A percentile compares a stretch with the other conserved stretches of the same genome.
Evolutionary conservation across 2,888 invertebrate species (phyloP).

Genomic region (Euphydryas editha): DNA sequence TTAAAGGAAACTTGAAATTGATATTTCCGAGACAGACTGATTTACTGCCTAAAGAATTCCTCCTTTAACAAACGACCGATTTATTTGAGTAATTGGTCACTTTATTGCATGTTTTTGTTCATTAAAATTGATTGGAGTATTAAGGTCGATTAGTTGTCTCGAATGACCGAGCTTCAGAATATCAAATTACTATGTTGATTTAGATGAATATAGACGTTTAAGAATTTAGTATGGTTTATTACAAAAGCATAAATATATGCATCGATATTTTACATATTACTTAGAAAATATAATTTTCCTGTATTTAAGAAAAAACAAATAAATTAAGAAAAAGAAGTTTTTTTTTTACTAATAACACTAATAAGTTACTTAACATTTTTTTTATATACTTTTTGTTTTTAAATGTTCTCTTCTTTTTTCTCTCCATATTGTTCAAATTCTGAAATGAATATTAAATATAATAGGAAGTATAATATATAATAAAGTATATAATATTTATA

Average conservation of each 20-base stretch:
- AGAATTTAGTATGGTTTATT: not conserved
- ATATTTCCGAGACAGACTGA: constrained; percentile 31
- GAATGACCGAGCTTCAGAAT: constrained; percentile 17
- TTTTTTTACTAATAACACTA: too few species aligned
- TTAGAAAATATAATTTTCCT: too few species aligned
- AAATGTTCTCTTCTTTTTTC: too few species aligned
- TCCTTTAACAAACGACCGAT: constrained; percentile 15
- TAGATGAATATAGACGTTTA: constrained; percentile 1
- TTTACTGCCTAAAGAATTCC: constrained; percentile 17
- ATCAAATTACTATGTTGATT: constrained; percentile 24
- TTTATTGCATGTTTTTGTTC: constrained; percentile 41
- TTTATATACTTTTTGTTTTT: too few species aligned
- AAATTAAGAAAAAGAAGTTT: too few species aligned
- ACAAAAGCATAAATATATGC: not conserved
- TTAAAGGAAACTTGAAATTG: constrained; percentile 50
- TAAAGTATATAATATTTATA: too few species aligned
- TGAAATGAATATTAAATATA: too few species aligned
- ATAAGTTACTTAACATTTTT: too few species aligned
- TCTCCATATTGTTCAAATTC: too few species aligned
- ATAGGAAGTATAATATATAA: too few species aligned
- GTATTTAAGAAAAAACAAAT: too few species aligned
- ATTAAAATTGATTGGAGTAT: constrained; percentile 40
- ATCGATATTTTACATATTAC: not conserved
- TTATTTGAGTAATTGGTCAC: constrained; percentile 39
- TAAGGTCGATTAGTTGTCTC: constrained; percentile 33